phyloP scores from a whole-genome alignment of 1,140 invertebrate species.

The Drosophila hydei region DNA sequence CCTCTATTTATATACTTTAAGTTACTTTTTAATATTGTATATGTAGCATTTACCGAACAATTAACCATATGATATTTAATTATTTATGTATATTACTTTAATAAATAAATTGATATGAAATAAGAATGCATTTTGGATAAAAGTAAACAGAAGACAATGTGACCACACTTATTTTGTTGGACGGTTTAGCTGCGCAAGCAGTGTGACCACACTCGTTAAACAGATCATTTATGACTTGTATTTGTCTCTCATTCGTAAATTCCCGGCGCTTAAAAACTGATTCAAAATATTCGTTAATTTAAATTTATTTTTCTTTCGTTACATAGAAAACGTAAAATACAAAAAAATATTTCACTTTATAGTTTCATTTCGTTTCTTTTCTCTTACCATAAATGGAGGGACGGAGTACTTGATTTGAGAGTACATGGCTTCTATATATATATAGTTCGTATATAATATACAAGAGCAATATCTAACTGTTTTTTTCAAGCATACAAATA shows the following conservation, averaged over 20 bases:
- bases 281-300: conserved; percentile 7
- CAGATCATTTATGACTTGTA: too few relatives aligned
- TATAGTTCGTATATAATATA: conserved; percentile 35
- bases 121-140: too few relatives aligned
- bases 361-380: conserved; percentile 25
- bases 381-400: conserved; percentile 51
- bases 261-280: background rate
- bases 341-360: conserved; percentile 19
- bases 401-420: conserved; percentile 45
- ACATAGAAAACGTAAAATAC: conserved; percentile 36
- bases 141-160: conserved; percentile 6
- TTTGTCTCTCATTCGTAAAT: too few relatives aligned
- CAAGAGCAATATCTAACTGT: conserved; percentile 37
- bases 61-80: conserved; percentile 4
- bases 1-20: background rate
- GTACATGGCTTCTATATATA: conserved; percentile 32
- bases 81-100: conserved; percentile 10
- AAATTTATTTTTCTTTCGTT: conserved; percentile 29
- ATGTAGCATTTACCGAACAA: conserved; percentile 44
- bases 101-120: background rate
- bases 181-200: too few relatives aligned
- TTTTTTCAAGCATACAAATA: conserved; percentile 38
- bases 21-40: conserved; percentile 13
- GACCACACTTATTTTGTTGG: background rate
- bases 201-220: too few relatives aligned